These are phyloP conservation scores for Oryctolagus cuniculus DNA, from an alignment of 2,113 vertebrate genomes.

Conservation along the genomic window mOryCun1.1 NC_091438.1:26272501-26273000, in stretches of 20 bases:
- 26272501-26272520: too few species aligned
- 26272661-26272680: neutral
- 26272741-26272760: neutral
- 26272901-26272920: neutral
- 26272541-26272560: too few species aligned
- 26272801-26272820: neutral
- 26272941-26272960: slow-evolving; percentile 19
- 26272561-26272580: too few species aligned
- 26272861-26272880: neutral
- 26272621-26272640: neutral
- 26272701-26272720: neutral
- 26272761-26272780: neutral
- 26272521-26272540: too few species aligned
- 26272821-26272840: neutral
- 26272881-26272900: neutral
- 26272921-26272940: neutral
- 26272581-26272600: too few species aligned
- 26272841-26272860: neutral
- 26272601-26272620: slow-evolving; percentile 8
- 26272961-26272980: neutral
- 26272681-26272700: neutral
- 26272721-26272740: neutral
- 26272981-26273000: neutral
- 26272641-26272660: neutral
- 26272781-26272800: neutral